Percentiles rank a stretch among this genome's conserved stretches.
Evolutionary conservation across 1,140 invertebrate genomes (phyloP).

Genomic region (Drosophila subpulchrella): DNA sequence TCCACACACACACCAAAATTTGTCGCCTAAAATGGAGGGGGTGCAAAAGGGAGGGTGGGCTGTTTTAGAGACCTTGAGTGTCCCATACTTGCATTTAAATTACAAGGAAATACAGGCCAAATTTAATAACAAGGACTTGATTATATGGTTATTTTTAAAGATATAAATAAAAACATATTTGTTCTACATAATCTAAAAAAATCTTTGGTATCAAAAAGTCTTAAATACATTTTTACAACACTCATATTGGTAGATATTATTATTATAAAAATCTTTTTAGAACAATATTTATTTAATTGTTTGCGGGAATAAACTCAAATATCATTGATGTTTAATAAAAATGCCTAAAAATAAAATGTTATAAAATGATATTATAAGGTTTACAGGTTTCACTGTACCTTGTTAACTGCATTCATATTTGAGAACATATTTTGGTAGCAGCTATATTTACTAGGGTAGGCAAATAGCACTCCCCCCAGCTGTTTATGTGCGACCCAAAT

Average conservation of each 20-base stretch:
- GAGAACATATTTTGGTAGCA: conserved; percentile 10
- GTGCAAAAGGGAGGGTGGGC: neutral
- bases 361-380: too few relatives aligned
- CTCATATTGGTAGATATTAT: too few relatives aligned
- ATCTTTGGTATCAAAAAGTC: too few relatives aligned
- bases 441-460: conserved; percentile 62
- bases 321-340: too few relatives aligned
- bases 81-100: conserved; percentile 59
- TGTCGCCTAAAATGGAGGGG: conserved; percentile 45
- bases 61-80: conserved; percentile 54
- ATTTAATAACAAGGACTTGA: too few relatives aligned
- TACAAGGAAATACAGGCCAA: conserved; percentile 16
- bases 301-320: too few relatives aligned
- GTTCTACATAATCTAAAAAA: neutral
- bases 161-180: neutral
- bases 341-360: too few relatives aligned
- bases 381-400: neutral
- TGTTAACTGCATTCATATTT: conserved; percentile 6
- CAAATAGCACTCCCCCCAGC: conserved; percentile 6
- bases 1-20: conserved; percentile 33
- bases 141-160: too few relatives aligned
- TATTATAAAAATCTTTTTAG: too few relatives aligned
- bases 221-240: too few relatives aligned
- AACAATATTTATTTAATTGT: too few relatives aligned
- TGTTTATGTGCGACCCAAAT: conserved; percentile 19